Base-by-base conservation (phyloP, 2,888 invertebrate species). In the Epistrophe grossulariae region DNA sequence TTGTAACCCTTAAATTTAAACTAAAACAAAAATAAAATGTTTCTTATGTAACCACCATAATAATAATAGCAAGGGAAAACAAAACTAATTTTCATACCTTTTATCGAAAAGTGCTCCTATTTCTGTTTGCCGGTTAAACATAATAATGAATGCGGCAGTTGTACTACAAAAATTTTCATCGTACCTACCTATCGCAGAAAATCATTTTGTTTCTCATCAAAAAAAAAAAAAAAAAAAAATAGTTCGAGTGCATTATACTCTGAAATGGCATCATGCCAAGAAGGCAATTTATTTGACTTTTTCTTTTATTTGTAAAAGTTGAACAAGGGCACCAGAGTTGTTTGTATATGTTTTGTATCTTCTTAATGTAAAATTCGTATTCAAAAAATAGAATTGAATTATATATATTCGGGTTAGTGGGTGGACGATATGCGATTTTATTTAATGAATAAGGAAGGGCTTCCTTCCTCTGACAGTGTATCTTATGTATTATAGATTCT, bases 381-480 rank as follows among this genome's bases (percentile, higher is more conserved):
- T 70, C n/a, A 5, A 40, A 78, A 81, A 79, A 81, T 78, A 78
- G 85, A 85, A 70, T 43, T 57, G 24, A 84, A 71, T 80, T 40
- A n/a, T 40, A 50, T 78, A 48, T 78, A 85, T 81, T 78, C 73
- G 64, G 85, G 85, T 85, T 85, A 85, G 85, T 81, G 78, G 85
- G 85, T 73, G 84, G 80, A 28, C 15, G 24, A 2, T 17, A 35
- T 71, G 40, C 15, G 17, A 35, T 55, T 55, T 70, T 52, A 0
- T 38, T 38, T 50, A 50, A 48, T 68, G 35, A 50, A 68, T 68
- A 68, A 1, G 17, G 13, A 35, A 48, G 50, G 19, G 35, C 4
- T 68, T 50, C 24, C 24, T 24, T 24, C 24, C 35, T n/a, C 17
- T 48, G 48, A n/a, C 40, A 5, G 15, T 35, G 15, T n/a, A 45